These are phyloP conservation scores for Alouatta caraya DNA, from an alignment of 2,797 vertebrate genomes.

Conservation along the genomic window DNA sequence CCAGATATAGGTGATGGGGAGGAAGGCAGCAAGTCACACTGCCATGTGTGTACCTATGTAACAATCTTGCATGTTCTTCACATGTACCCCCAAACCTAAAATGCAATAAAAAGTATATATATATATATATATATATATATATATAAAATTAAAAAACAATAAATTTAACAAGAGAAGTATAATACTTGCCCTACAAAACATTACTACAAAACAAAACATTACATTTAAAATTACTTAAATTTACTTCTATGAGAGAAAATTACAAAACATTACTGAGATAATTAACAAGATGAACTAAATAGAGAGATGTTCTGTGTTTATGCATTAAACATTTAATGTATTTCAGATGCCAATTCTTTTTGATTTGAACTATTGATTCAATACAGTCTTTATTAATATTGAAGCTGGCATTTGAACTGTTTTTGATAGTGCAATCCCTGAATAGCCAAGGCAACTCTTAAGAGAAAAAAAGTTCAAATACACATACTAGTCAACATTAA, in stretches of 20 bases:
- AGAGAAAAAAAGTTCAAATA: not conserved
- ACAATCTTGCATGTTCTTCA: too few relatives aligned
- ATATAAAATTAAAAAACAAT: too few relatives aligned
- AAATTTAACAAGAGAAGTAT: not conserved
- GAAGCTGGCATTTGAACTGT: not conserved
- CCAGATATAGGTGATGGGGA: too few relatives aligned
- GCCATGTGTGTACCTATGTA: too few relatives aligned
- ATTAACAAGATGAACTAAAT: not conserved
- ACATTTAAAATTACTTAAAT: too few relatives aligned
- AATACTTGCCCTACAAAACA: not conserved
- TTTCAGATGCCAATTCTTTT: not conserved
- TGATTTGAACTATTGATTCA: not conserved
- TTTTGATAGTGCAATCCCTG: not conserved
- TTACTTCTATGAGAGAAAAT: not conserved
- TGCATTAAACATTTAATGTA: not conserved
- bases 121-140: too few relatives aligned
- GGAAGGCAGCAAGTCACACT: too few relatives aligned
- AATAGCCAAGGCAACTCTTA: not conserved
- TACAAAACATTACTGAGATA: not conserved
- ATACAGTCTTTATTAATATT: not conserved
- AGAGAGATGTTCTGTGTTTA: not conserved
- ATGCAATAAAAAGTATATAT: too few relatives aligned
- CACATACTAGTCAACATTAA: not conserved
- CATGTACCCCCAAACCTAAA: too few relatives aligned
- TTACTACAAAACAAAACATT: too few relatives aligned